These are phyloP conservation scores for Drosophila yooni DNA, from an alignment of 2,888 invertebrate species.

Conservation along the genomic window DNA sequence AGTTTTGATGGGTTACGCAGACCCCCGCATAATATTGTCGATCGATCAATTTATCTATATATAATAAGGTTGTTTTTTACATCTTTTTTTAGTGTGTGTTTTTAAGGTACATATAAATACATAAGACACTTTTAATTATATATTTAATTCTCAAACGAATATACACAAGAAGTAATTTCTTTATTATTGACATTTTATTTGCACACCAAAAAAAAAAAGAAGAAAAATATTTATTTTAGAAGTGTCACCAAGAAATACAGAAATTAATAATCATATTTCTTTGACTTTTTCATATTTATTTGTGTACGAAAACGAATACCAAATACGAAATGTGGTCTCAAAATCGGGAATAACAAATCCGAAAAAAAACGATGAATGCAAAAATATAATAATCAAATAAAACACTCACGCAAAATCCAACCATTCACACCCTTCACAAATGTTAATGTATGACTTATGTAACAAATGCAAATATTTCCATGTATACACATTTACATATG, in stretches of 20 bases:
- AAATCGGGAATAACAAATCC: conserved; percentile 77
- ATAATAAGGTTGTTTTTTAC: conserved; percentile 1
- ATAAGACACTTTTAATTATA: conserved; percentile 31
- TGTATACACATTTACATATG: conserved; percentile 33
- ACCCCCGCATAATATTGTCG: background rate
- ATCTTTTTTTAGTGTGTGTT: conserved; percentile 18
- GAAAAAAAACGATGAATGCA: conserved; percentile 75
- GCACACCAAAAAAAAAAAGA: conserved; percentile 15
- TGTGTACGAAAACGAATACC: conserved; percentile 83
- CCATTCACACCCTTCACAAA: conserved; percentile 52
- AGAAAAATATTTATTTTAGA: conserved; percentile 45
- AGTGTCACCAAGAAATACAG: conserved; percentile 61
- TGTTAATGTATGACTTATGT: conserved; percentile 54
- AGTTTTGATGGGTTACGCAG: background rate
- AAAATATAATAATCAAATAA: conserved; percentile 56
- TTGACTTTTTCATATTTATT: conserved; percentile 85
- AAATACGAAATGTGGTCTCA: conserved; percentile 84
- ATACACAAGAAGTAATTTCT: conserved; percentile 16
- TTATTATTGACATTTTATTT: conserved; percentile 30
- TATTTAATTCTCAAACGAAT: conserved; percentile 5
- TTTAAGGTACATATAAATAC: conserved; percentile 26
- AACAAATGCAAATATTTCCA: conserved; percentile 45
- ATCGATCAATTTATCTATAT: background rate
- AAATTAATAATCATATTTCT: conserved; percentile 84
- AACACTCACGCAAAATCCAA: conserved; percentile 64